Percentiles rank a stretch among this genome's conserved stretches.
Conservation (phyloP, 2,888 invertebrate genomes). For the Scaptodrosophila latifasciaeformis region DNA sequence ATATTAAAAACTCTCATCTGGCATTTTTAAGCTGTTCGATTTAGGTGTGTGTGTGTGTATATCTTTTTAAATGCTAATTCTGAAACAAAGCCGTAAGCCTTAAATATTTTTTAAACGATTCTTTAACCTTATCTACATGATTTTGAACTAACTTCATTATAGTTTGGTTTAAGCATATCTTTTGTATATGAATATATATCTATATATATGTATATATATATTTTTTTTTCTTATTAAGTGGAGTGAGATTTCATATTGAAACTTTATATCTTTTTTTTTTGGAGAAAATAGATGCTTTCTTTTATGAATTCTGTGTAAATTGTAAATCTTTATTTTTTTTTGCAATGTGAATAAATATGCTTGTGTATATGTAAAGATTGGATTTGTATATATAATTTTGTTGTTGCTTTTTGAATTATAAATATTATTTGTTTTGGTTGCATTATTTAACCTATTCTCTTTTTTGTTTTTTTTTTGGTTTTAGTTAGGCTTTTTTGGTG, state of each 20-base stretch:
- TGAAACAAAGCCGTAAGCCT: slow-evolving; percentile 40
- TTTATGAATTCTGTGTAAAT: neutral
- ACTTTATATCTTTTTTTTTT: too few relatives aligned
- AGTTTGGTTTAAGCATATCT: slow-evolving; percentile 18
- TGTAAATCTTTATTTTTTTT: neutral
- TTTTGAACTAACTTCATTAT: slow-evolving; percentile 41
- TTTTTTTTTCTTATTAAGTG: neutral
- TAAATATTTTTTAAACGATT: slow-evolving; percentile 58
- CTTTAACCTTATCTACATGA: slow-evolving; percentile 51
- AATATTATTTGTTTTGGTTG: slow-evolving; percentile 38
- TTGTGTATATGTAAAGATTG: neutral
- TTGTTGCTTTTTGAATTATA: slow-evolving; percentile 51
- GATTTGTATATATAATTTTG: neutral
- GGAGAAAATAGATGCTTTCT: neutral
- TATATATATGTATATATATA: slow-evolving; percentile 35
- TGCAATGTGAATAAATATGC: neutral
- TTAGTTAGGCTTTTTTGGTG: slow-evolving; percentile 65
- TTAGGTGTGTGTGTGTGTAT: too few relatives aligned
- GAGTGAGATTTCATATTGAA: too few relatives aligned
- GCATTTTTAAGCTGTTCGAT: too few relatives aligned
- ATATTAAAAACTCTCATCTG: neutral
- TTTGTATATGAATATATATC: slow-evolving; percentile 26
- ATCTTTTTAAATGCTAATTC: neutral
- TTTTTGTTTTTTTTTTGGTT: slow-evolving; percentile 27
- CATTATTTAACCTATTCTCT: neutral